Conservation (phyloP, 2,888 invertebrate genomes). For the Bombylius discolor region DNA sequence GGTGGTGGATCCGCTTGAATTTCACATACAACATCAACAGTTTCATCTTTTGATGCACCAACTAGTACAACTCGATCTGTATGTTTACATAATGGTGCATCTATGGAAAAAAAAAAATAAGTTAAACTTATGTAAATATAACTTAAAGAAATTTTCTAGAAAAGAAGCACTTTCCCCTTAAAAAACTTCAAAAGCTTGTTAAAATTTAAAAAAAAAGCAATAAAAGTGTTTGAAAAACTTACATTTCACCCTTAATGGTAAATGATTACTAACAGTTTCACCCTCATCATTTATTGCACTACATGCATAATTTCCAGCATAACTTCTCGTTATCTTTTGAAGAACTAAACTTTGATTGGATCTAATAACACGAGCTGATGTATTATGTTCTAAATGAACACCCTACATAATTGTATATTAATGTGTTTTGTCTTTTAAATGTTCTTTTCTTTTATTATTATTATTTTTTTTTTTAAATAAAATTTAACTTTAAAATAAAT, state of each 20-base stretch:
- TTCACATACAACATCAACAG: constrained; percentile 74
- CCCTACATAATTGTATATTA: constrained; percentile 44
- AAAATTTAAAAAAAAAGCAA: neutral
- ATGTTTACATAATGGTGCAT: constrained; percentile 66
- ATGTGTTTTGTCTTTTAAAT: no score
- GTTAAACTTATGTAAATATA: no score
- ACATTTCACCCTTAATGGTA: constrained; percentile 79
- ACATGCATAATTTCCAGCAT: constrained; percentile 78
- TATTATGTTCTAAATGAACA: constrained; percentile 67
- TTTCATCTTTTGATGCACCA: constrained; percentile 78
- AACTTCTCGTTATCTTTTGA: constrained; percentile 75
- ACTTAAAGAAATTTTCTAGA: no score
- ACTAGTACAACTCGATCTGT: constrained; percentile 65
- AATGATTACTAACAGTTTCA: constrained; percentile 75
- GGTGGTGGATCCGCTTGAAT: constrained; percentile 87
- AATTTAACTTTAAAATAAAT: no score
- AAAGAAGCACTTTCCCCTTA: no score
- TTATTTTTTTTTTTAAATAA: no score
- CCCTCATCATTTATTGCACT: constrained; percentile 79
- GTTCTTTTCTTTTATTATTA: no score
- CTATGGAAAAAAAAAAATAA: constrained; percentile 37
- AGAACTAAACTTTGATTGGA: constrained; percentile 86
- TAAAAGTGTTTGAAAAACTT: constrained; percentile 37
- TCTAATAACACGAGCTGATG: constrained; percentile 74
- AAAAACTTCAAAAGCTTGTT: neutral